These are phyloP conservation scores for Hippasteria phrygiana DNA, from an alignment of 53 echinoderm and acorn worm species.

Conservation along the genomic window DNA sequence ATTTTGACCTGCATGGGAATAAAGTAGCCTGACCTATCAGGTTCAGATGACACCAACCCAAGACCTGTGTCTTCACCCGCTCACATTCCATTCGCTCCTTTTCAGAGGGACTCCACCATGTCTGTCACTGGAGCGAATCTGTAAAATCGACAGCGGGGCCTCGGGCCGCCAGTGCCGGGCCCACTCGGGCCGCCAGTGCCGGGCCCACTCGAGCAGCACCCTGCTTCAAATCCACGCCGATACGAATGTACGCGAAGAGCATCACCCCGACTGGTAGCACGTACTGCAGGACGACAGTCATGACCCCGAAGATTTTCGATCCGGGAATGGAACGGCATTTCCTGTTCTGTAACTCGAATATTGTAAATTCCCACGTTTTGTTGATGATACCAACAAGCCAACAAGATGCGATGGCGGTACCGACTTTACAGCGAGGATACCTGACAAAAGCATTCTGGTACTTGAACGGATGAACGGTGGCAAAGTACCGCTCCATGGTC, in stretches of 20 bases:
- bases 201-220: slow-evolving; percentile 43
- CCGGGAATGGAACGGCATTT: slow-evolving; percentile 42
- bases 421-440: slow-evolving; percentile 55
- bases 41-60: too few relatives aligned
- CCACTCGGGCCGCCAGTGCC: slow-evolving; percentile 18
- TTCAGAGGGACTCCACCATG: slow-evolving; percentile 36
- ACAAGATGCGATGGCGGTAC: slow-evolving; percentile 34
- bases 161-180: slow-evolving; percentile 12
- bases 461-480: slow-evolving; percentile 41
- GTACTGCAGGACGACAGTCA: slow-evolving; percentile 79
- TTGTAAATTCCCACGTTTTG: slow-evolving; percentile 54
- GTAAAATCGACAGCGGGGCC: neutral
- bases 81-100: too few relatives aligned
- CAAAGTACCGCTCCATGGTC: slow-evolving; percentile 56
- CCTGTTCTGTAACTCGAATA: slow-evolving; percentile 28
- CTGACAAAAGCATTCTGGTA: slow-evolving; percentile 63
- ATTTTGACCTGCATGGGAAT: too few relatives aligned
- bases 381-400: slow-evolving; percentile 75
- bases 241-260: slow-evolving; percentile 77
- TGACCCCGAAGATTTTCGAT: slow-evolving; percentile 56
- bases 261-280: slow-evolving; percentile 81
- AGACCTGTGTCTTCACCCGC: too few relatives aligned
- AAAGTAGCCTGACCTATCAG: too few relatives aligned
- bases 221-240: slow-evolving; percentile 69
- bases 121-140: neutral